A percentile compares a stretch with the other conserved stretches of the same genome.
Conservation (phyloP, 2,888 invertebrate species). For the Unio pictorum region DNA sequence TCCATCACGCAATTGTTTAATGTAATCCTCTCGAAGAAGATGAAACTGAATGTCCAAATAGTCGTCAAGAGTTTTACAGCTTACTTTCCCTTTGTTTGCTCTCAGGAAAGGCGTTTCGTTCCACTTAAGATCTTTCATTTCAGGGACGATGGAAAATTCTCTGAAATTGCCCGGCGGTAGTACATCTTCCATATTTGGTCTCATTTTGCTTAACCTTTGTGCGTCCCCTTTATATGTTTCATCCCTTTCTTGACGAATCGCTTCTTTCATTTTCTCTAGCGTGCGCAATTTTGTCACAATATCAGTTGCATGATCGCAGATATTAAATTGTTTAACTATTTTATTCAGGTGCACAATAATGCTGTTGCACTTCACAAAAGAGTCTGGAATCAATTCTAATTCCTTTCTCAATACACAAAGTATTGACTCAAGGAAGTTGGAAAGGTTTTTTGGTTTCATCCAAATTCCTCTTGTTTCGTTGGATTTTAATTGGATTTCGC, state of each 20-base stretch:
- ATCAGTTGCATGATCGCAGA: neutral
- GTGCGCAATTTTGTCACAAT: neutral
- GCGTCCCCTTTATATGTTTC: too few species aligned
- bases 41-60: slow-evolving; percentile 86
- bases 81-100: slow-evolving; percentile 78
- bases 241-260: slow-evolving; percentile 1
- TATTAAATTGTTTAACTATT: slow-evolving; percentile 3
- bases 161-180: slow-evolving; percentile 34
- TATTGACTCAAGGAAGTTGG: slow-evolving; percentile 1
- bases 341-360: slow-evolving; percentile 6
- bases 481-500: too few species aligned
- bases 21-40: slow-evolving; percentile 85
- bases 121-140: slow-evolving; percentile 70
- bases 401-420: slow-evolving; percentile 6
- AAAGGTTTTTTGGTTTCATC: neutral
- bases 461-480: too few species aligned
- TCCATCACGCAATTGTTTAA: slow-evolving; percentile 81
- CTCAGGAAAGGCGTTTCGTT: slow-evolving; percentile 61
- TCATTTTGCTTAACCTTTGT: too few species aligned
- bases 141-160: slow-evolving; percentile 54
- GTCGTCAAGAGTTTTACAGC: slow-evolving; percentile 78
- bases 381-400: slow-evolving; percentile 11
- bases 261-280: slow-evolving; percentile 1
- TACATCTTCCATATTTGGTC: too few species aligned
- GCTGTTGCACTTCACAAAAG: slow-evolving; percentile 11